phyloP scores from a whole-genome alignment of 2,113 vertebrate species.

The Heterotis niloticus region DNA sequence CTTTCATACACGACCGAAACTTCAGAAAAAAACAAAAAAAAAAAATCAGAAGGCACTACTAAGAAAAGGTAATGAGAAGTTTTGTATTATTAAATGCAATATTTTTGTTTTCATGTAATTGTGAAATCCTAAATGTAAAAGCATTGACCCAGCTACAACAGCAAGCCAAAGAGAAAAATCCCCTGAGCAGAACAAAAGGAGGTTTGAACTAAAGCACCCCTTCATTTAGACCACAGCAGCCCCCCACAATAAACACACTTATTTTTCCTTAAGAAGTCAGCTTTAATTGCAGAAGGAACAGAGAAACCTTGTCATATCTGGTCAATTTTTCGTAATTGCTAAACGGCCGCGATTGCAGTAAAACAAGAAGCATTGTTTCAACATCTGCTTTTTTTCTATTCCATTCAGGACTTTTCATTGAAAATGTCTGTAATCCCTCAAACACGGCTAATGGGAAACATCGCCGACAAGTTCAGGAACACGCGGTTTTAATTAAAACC shows the following conservation, averaged over 20 bases:
- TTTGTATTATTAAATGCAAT: not conserved
- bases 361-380: conserved; percentile 57
- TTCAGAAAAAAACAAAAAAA: not conserved
- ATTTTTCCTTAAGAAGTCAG: conserved; percentile 40
- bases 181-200: conserved; percentile 6
- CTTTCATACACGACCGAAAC: conserved; percentile 26
- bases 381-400: conserved; percentile 68
- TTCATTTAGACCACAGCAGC: conserved; percentile 27
- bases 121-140: not conserved
- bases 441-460: conserved; percentile 69
- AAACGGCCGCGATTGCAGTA: conserved; percentile 56
- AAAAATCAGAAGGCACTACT: not conserved
- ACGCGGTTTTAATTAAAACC: conserved; percentile 68
- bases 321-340: conserved; percentile 54
- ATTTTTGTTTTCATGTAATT: conserved; percentile 2
- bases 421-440: conserved; percentile 68
- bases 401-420: conserved; percentile 62
- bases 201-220: conserved; percentile 37
- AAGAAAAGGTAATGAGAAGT: not conserved
- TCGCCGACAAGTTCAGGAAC: conserved; percentile 59
- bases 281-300: conserved; percentile 50
- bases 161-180: conserved; percentile 10
- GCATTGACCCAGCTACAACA: not conserved
- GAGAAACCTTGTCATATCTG: conserved; percentile 50
- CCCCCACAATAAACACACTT: conserved; percentile 19